phyloP scores from a whole-genome alignment of 2,113 vertebrate genomes.

The Litocranius walleri region DNA sequence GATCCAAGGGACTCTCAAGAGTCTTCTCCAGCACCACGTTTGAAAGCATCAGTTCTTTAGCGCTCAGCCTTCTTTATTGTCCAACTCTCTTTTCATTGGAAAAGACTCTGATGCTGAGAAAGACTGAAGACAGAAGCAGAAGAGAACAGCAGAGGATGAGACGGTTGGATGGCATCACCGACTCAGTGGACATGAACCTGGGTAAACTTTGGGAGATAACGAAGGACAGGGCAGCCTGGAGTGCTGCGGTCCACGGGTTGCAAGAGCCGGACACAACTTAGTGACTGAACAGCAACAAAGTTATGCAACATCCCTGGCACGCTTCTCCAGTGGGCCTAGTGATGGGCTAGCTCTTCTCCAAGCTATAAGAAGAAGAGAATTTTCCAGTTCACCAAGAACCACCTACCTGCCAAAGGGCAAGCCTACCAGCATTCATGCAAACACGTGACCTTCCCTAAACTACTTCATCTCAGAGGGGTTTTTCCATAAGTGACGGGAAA shows the following conservation, averaged over 20 bases:
- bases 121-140: neutral
- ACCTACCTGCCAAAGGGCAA: neutral
- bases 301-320: no score
- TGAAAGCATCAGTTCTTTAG: neutral
- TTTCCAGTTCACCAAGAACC: neutral
- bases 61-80: neutral
- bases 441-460: neutral
- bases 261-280: neutral
- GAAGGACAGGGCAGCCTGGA: neutral
- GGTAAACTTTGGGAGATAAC: neutral
- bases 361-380: neutral
- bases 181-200: neutral
- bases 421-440: neutral
- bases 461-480: neutral
- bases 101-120: neutral
- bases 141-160: neutral
- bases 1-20: neutral
- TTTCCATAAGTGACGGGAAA: neutral
- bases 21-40: neutral
- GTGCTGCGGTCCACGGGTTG: neutral
- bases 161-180: neutral
- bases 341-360: neutral
- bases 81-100: neutral
- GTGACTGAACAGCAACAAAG: neutral
- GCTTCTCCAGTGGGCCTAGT: neutral